Evolutionary conservation across 2,888 invertebrate genomes (phyloP).

Genomic region (Ramazzottius varieornatus): DNA sequence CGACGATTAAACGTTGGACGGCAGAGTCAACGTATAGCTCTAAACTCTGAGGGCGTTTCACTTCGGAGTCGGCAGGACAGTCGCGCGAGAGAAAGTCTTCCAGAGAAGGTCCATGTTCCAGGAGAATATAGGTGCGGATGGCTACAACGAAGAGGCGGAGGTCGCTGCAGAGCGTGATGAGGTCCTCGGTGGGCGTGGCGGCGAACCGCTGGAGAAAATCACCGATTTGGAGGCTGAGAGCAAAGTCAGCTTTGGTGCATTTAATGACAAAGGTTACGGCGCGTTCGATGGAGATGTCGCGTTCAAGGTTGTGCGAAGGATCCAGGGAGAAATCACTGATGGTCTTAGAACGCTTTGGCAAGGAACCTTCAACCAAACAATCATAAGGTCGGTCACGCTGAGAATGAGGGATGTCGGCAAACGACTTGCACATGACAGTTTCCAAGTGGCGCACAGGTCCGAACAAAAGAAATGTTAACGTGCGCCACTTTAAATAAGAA

Average conservation of each 20-base stretch:
- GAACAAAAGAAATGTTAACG: too few species aligned
- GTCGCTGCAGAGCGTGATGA: background rate
- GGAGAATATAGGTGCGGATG: background rate
- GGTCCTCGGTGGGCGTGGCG: background rate
- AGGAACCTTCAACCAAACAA: background rate
- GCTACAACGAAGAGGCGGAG: background rate
- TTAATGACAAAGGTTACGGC: background rate
- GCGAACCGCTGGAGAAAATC: background rate
- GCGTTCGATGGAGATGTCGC: background rate
- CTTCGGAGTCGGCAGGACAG: background rate
- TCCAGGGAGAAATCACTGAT: slow-evolving; percentile 1
- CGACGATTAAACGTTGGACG: background rate
- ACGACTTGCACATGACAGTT: too few species aligned
- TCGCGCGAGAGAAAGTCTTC: background rate
- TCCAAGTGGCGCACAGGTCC: too few species aligned
- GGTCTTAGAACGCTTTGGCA: background rate
- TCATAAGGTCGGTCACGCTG: background rate
- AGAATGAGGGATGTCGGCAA: background rate
- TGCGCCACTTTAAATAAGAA: too few species aligned
- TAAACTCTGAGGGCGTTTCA: background rate
- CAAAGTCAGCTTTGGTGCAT: background rate
- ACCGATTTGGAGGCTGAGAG: background rate
- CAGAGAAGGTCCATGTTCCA: background rate
- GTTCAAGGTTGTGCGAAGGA: background rate
- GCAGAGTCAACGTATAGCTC: background rate